These are phyloP conservation scores for Cebus imitator DNA, from an alignment of 2,113 vertebrate genomes.

Conservation along the genomic window DNA sequence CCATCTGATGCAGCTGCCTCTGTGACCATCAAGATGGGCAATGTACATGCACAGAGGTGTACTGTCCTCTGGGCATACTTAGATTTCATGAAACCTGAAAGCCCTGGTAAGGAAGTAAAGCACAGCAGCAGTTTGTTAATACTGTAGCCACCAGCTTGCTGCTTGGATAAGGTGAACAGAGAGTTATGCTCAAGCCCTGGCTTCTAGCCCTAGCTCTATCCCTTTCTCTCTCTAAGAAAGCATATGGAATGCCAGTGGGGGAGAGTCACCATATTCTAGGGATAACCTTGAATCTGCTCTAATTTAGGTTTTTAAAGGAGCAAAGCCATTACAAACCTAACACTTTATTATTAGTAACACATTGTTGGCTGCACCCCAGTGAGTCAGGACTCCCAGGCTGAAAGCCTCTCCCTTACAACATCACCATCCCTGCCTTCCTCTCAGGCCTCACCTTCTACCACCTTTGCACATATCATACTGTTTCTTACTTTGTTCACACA, in stretches of 20 bases:
- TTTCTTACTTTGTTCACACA: background rate
- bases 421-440: background rate
- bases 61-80: background rate
- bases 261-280: slow-evolving; percentile 30
- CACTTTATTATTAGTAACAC: slow-evolving; percentile 59
- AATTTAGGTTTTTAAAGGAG: background rate
- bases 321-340: slow-evolving; percentile 27
- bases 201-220: slow-evolving; percentile 29
- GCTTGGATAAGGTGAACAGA: slow-evolving; percentile 34
- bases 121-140: background rate
- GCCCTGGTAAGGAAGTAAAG: background rate
- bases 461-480: background rate
- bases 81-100: background rate
- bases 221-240: slow-evolving; percentile 49
- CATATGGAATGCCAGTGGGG: slow-evolving; percentile 70
- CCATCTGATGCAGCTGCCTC: background rate
- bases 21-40: background rate
- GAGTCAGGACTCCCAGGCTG: background rate
- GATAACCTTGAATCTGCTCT: slow-evolving; percentile 68
- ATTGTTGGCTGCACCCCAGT: background rate
- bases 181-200: slow-evolving; percentile 41
- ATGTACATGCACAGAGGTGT: background rate
- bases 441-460: background rate
- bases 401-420: slow-evolving; percentile 33
- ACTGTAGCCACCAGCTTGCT: background rate